Base-by-base conservation (phyloP, 2,113 vertebrate genomes). In the Hymenochirus boettgeri region DNA sequence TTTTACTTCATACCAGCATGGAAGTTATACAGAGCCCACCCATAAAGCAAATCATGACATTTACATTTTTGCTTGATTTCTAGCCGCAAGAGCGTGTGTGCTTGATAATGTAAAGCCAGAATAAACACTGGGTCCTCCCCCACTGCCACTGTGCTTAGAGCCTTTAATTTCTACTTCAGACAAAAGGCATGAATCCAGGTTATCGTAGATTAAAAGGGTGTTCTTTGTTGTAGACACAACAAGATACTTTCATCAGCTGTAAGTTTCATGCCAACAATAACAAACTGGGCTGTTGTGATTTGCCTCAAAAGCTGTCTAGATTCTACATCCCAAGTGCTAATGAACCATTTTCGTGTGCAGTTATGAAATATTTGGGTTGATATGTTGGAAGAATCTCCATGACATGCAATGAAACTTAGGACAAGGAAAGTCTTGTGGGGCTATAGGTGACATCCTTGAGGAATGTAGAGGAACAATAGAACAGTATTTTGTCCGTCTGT, bases 1-100 rank as follows among this genome's bases (percentile, higher is more conserved):
- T 96, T n/a, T 99, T 60, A 99, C 94, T 78, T 99, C 96, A 0
- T 99, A 98, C 96, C 96, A 99, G 80, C 96, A 99, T 97, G 96
- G 77, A 98, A 98, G 72, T 98, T 94, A 82, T 98, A 96, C 29
- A 99, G 89, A 13, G 96, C 96, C 96, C 96, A 99, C 1, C 96
- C 94, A 0, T 97, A 99, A 18, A 94, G 86, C 51, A 99, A 79
- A 71, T 99, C 96, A 17, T 97, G 31, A 99, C 93, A 7, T 92
- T 96, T 66, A 99, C 90, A 1, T 96, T 92, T 85, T 96, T 99
- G 77, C 96, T 99, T 65, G 95, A 93, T 71, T 99, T n/a, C 96
- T 23, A 99, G 87, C 96, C 96, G 99, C 96, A 54, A 99, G 90
- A 1, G 90, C 93, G n/a, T 99, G 96, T 70, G 92, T 94, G 72